phyloP scores from a whole-genome alignment of 1,140 invertebrate genomes.

The Drosophila nebulosa region DNA sequence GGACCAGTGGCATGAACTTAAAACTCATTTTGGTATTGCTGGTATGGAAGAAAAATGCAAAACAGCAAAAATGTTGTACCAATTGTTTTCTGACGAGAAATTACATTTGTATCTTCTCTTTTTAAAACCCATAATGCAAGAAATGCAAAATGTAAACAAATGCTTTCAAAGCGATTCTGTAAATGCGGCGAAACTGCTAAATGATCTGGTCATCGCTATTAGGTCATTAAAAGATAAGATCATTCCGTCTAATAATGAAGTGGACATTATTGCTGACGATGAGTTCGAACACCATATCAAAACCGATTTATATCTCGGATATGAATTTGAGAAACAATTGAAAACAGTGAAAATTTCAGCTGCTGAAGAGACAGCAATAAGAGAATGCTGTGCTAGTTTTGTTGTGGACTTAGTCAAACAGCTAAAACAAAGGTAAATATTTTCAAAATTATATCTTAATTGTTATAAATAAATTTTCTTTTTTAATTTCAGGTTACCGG shows the following conservation, averaged over 20 bases:
- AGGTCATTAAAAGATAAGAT: slow-evolving; percentile 2
- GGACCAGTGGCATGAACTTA: neutral
- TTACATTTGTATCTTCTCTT: neutral
- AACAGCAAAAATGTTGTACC: slow-evolving; percentile 5
- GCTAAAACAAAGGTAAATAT: too few relatives aligned
- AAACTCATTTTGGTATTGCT: slow-evolving; percentile 10
- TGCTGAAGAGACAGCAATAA: too few relatives aligned
- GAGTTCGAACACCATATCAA: neutral
- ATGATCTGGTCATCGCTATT: neutral
- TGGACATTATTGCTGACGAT: neutral
- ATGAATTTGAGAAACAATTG: neutral
- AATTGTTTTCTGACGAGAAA: neutral
- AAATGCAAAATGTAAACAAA: neutral
- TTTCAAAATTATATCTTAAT: too few relatives aligned
- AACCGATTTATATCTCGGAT: neutral
- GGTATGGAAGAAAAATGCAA: slow-evolving; percentile 1
- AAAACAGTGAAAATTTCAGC: too few relatives aligned
- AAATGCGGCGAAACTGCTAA: neutral
- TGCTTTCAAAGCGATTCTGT: slow-evolving; percentile 1
- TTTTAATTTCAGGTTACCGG: too few relatives aligned
- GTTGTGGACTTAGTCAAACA: too few relatives aligned
- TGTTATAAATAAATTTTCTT: too few relatives aligned
- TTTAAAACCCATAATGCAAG: slow-evolving; percentile 8
- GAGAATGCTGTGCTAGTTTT: too few relatives aligned
- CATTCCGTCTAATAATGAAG: neutral